These are phyloP conservation scores for Mesembrinibis cayennensis DNA, from an alignment of 2,113 vertebrate genomes.

Conservation along the genomic window DNA sequence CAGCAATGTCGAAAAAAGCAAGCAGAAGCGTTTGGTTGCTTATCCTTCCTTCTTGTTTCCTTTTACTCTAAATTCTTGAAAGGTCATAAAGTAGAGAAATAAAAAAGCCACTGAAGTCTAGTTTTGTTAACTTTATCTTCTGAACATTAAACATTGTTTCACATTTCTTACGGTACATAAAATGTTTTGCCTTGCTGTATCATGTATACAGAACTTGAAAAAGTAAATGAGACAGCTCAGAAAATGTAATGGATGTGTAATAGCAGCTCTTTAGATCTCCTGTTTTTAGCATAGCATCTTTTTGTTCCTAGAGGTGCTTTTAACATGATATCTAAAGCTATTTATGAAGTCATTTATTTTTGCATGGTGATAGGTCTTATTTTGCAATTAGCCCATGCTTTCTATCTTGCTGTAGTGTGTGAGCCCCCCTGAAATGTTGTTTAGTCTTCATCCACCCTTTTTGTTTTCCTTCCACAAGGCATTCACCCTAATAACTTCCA, in stretches of 20 bases:
- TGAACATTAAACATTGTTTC: conserved; percentile 86
- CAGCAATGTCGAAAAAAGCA: conserved; percentile 44
- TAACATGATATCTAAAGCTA: conserved; percentile 89
- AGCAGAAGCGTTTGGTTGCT: conserved; percentile 36
- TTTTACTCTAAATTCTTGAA: conserved; percentile 63
- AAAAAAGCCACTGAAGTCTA: conserved; percentile 72
- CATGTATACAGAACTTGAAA: conserved; percentile 81
- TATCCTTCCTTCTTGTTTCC: conserved; percentile 64
- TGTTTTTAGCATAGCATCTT: conserved; percentile 77
- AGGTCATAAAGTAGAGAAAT: conserved; percentile 73
- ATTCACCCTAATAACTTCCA: conserved; percentile 13
- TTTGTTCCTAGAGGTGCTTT: conserved; percentile 83
- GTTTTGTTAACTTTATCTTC: conserved; percentile 77
- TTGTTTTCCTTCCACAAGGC: conserved; percentile 26
- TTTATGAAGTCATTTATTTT: conserved; percentile 82
- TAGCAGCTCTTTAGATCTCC: conserved; percentile 80
- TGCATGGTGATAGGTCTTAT: conserved; percentile 77
- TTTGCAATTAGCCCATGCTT: conserved; percentile 78
- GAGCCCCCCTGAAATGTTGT: background rate
- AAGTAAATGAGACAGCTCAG: conserved; percentile 77
- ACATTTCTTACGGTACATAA: conserved; percentile 83
- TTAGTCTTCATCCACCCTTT: conserved; percentile 22
- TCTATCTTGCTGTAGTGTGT: conserved; percentile 26
- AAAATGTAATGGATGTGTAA: conserved; percentile 87
- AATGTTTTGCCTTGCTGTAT: conserved; percentile 79